phyloP scores from a whole-genome alignment of 2,888 invertebrate species.

The Eilema caniola region DNA sequence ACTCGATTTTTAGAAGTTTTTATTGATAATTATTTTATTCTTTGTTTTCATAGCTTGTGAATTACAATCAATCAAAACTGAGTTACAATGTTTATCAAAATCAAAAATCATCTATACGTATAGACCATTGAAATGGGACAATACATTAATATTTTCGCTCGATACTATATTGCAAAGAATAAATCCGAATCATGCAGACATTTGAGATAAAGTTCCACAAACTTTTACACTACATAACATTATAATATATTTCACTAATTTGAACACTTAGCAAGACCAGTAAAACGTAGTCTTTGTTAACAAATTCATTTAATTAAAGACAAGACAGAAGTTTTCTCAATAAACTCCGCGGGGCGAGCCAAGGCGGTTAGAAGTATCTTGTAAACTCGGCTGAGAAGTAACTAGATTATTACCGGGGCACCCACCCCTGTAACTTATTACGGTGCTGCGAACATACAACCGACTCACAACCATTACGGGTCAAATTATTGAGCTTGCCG shows the following conservation, averaged over 20 bases:
- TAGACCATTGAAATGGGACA: too few relatives aligned
- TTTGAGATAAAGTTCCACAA: too few relatives aligned
- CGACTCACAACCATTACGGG: not conserved
- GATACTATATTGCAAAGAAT: too few relatives aligned
- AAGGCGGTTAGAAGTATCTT: slow-evolving; percentile 10
- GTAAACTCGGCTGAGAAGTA: slow-evolving; percentile 13
- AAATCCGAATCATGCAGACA: too few relatives aligned
- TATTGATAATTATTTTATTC: too few relatives aligned
- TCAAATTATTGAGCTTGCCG: not conserved
- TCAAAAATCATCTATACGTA: too few relatives aligned
- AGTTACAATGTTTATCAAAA: too few relatives aligned
- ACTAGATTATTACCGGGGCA: slow-evolving; percentile 14
- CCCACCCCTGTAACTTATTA: slow-evolving; percentile 7
- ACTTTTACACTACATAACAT: not conserved
- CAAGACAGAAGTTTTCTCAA: slow-evolving; percentile 42
- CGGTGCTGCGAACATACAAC: not conserved
- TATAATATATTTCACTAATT: slow-evolving; percentile 12
- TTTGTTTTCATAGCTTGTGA: too few relatives aligned
- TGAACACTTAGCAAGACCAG: slow-evolving; percentile 29
- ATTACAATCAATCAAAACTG: too few relatives aligned
- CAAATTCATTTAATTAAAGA: slow-evolving; percentile 50
- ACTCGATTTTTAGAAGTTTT: too few relatives aligned
- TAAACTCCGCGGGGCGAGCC: slow-evolving; percentile 25
- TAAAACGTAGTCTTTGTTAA: slow-evolving; percentile 38
- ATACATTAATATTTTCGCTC: too few relatives aligned